Base-by-base conservation (phyloP, 2,113 vertebrate genomes). In the Mohoua ochrocephala region DNA sequence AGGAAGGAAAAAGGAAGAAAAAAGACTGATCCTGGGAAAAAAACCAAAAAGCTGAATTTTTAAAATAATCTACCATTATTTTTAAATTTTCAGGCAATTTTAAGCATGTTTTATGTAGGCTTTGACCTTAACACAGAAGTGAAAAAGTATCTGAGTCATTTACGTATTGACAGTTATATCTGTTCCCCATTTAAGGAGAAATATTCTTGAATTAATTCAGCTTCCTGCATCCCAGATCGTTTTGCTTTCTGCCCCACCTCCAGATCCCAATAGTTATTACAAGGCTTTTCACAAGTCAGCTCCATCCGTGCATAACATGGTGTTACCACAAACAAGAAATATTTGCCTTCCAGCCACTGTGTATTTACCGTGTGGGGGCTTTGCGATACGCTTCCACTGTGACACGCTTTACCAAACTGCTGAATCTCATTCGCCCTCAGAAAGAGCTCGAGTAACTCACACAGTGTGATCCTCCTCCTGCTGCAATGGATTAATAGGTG, bases 201-300 rank as follows among this genome's bases (percentile, higher is more conserved):
- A 45, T 52, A 50, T 28, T 86, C 20, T 89, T 94, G 27, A 92
- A 92, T 93, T 68, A 92, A 94, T 93, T 95, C 28, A 68, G 6
- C 24, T 83, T 59, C 12, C 30, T 76, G 2, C 11, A 2, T 70
- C 65, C 95, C 69, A 77, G n/a, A 26, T 65, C 44, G 30, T 85
- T 90, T 79, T 86, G 44, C 31, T 27, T 91, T 74, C 35, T 83
- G 27, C 21, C 92, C 77, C n/a, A 92, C 41, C 59, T 84, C 52
- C 64, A 61, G 35, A 77, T 91, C 68, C 44, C 68, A 87, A n/a
- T 57, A 49, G 20, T 21, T 81, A 76, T 52, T 85, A 95, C 3
- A 14, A 96, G 47, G 37, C 54, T 95, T 91, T 91, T 80, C 91
- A 61, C 93, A 95, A 94, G 78, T 91, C 64, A 83, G 19, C 20